phyloP scores from a whole-genome alignment of 2,797 vertebrate species.

The Etheostoma perlongum region DNA sequence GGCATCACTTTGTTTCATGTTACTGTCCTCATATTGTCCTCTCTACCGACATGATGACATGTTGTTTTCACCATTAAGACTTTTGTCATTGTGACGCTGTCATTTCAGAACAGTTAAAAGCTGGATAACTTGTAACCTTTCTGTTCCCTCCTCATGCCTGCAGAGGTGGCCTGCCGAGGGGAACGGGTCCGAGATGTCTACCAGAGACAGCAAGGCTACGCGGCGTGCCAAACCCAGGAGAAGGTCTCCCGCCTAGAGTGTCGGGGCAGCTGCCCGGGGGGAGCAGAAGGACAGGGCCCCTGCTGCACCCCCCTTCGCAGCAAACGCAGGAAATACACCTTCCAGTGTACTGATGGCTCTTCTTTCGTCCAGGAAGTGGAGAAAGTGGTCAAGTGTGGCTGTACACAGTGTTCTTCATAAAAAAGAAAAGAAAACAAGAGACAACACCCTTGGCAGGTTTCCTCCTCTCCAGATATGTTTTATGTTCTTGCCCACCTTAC shows the following conservation, averaged over 20 bases:
- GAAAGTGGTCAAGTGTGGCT: constrained; percentile 98
- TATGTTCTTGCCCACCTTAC: constrained; percentile 72
- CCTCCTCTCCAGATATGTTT: constrained; percentile 68
- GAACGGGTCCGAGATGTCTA: constrained; percentile 98
- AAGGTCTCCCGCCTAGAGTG: constrained; percentile 98
- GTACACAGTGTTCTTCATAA: constrained; percentile 91
- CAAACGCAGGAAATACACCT: constrained; percentile 99
- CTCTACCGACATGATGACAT: not conserved
- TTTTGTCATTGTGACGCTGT: not conserved
- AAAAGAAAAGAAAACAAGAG: constrained; percentile 60
- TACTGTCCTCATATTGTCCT: not conserved
- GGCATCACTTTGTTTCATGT: constrained; percentile 1
- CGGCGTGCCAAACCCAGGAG: constrained; percentile 98
- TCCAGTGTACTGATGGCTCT: constrained; percentile 97
- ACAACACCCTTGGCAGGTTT: constrained; percentile 65
- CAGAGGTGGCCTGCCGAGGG: constrained; percentile 98
- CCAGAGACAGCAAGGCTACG: constrained; percentile 98
- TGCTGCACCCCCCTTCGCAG: constrained; percentile 95
- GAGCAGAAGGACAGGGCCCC: constrained; percentile 81
- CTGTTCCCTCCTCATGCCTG: constrained; percentile 29
- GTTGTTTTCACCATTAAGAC: not conserved
- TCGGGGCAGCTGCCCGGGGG: constrained; percentile 89
- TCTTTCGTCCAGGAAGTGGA: constrained; percentile 98
- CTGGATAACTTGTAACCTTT: not conserved
- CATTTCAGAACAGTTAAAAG: not conserved